Evolutionary conservation across 2,888 invertebrate genomes (phyloP), one percentile per base, ranked within the genome.

Genomic region (Ochlodes sylvanus): DNA sequence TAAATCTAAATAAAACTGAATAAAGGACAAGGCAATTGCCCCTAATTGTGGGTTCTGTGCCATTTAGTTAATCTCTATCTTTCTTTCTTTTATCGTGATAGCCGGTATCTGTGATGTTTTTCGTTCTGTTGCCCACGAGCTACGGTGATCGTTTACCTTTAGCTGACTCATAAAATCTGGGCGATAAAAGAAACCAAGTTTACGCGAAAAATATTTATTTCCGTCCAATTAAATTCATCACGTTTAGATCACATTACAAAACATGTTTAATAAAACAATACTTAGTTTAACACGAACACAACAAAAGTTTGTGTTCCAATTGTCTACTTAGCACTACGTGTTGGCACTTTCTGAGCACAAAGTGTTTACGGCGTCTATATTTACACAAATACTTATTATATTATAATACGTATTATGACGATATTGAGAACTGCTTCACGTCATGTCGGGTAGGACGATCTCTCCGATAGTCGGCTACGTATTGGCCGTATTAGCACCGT

Each of bases 301-400:
- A 76, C 75, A 77, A 77, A 71, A 75, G 73, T 69, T 70, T 66
- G 68, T 67, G 65, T 65, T 57, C 69, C 47, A 65, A 74, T 85
- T 81, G 79, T 74, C 89, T 89, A 90, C 89, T 90, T 91, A 89
- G 70, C 68, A 73, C 84, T 89, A 88, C 74, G 63, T 73, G 80
- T 92, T 92, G 92, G 92, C 92, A 92, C 92, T 87, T 89, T 82
- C 77, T 90, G 92, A 92, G 92, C 91, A 87, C 88, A 77, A 72
- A 75, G 70, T 76, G 79, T 83, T 80, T 84, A 86, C 83, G 83
- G 70, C 66, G 54, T 71, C 61, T 57, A 73, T 70, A 73, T 71
- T 70, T 70, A 73, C 67, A 71, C 58, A 68, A 67, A 71, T 70
- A 70, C 70, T 73, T 73, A 74, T 44, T 57, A 68, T 73, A 74